These are phyloP conservation scores for Temnothorax rugatulus DNA, from an alignment of 2,888 invertebrate species.

Conservation along the genomic window DNA sequence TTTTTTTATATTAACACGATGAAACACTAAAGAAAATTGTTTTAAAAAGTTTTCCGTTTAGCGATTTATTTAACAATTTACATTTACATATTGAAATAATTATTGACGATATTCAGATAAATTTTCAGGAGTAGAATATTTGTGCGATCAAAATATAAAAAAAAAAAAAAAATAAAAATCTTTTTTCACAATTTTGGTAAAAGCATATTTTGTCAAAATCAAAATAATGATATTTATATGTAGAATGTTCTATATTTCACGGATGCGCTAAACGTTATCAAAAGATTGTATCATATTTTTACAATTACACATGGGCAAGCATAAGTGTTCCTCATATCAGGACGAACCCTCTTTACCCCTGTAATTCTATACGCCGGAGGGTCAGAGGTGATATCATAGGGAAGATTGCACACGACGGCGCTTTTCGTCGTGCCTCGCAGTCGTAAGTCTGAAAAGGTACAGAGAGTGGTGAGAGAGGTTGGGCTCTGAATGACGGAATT, in stretches of 20 bases:
- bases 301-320: conserved; percentile 14
- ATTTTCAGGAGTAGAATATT: neutral
- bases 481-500: conserved; percentile 82
- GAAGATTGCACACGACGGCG: conserved; percentile 78
- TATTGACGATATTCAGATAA: neutral
- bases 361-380: conserved; percentile 50
- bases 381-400: conserved; percentile 73
- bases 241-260: neutral
- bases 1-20: conserved; percentile 75
- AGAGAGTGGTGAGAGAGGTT: conserved; percentile 48
- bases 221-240: conserved; percentile 6
- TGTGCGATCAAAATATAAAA: neutral
- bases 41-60: conserved; percentile 65
- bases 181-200: neutral
- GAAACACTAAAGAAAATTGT: conserved; percentile 59
- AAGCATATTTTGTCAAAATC: neutral
- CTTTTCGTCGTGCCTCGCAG: conserved; percentile 78
- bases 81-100: conserved; percentile 8
- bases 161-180: neutral
- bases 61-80: conserved; percentile 66
- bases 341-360: conserved; percentile 36
- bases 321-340: conserved; percentile 29
- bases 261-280: neutral
- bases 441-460: conserved; percentile 76
- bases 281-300: conserved; percentile 25